Conservation (phyloP, 1,140 invertebrate genomes). For the Drosophila hydei region DNA sequence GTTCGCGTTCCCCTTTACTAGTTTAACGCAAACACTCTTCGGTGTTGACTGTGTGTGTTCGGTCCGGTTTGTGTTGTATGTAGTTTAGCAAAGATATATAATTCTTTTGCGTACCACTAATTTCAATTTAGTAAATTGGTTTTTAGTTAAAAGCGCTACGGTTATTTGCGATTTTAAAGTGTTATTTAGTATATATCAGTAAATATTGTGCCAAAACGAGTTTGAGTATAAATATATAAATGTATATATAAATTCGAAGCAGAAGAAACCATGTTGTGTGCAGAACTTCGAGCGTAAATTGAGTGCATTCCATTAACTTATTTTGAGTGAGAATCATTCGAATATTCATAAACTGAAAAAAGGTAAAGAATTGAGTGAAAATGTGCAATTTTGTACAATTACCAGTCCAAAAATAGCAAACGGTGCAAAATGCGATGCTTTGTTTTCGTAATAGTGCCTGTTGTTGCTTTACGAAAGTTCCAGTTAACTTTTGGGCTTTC, state of each 20-base stretch:
- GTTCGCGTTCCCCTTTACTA: not conserved
- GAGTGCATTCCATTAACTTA: conserved; percentile 24
- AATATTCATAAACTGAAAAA: conserved; percentile 25
- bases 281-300: conserved; percentile 39
- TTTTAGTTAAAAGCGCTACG: conserved; percentile 3
- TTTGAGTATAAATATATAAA: conserved; percentile 3
- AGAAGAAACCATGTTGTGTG: conserved; percentile 12
- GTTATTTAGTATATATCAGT: not conserved
- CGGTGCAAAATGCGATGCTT: conserved; percentile 26
- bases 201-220: conserved; percentile 28
- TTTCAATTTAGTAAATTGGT: conserved; percentile 4
- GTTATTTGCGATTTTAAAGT: conserved; percentile 8
- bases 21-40: conserved; percentile 15
- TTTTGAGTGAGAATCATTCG: conserved; percentile 26
- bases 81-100: not conserved
- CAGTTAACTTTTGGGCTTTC: conserved; percentile 57
- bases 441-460: conserved; percentile 32
- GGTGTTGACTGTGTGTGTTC: not conserved
- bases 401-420: conserved; percentile 43
- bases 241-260: conserved; percentile 1
- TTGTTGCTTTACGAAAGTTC: conserved; percentile 59
- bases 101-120: conserved; percentile 18
- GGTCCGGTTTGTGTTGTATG: not conserved
- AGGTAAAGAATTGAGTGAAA: conserved; percentile 26
- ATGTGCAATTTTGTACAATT: conserved; percentile 19